A percentile compares a stretch with the other conserved stretches of the same genome.
Evolutionary conservation across 2,113 vertebrate genomes (phyloP).

Genomic region (Piaya cayana): DNA sequence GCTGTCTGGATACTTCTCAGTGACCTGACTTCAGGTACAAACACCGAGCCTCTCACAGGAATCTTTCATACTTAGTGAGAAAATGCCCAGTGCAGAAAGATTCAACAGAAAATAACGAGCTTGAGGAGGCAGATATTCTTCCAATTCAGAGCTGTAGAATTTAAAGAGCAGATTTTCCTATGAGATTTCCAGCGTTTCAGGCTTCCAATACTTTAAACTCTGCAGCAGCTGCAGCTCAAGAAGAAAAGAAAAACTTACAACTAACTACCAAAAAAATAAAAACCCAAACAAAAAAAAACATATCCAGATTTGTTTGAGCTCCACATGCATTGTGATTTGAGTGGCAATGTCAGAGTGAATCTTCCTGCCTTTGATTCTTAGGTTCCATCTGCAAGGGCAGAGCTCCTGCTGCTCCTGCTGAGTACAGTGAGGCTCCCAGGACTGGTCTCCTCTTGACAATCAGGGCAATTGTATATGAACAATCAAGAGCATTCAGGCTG

Average conservation of each 20-base stretch:
- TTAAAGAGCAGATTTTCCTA: neutral
- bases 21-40: neutral
- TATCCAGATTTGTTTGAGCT: neutral
- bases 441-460: neutral
- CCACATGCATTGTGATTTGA: neutral
- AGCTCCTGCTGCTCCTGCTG: neutral
- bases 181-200: conserved; percentile 1
- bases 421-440: neutral
- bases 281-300: too few species aligned
- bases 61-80: neutral
- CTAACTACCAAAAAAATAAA: neutral
- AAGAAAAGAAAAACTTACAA: neutral
- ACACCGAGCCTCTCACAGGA: neutral
- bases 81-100: neutral
- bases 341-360: neutral
- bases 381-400: neutral
- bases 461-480: neutral
- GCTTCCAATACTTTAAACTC: neutral
- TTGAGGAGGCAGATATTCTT: neutral
- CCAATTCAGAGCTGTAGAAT: neutral
- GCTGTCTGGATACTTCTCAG: neutral
- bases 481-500: conserved; percentile 3
- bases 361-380: neutral
- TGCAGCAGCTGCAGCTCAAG: neutral
- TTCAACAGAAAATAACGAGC: neutral